A percentile compares a stretch with the other conserved stretches of the same genome.
phyloP scores from a whole-genome alignment of 2,797 vertebrate genomes.

The Anguilla anguilla region DNA sequence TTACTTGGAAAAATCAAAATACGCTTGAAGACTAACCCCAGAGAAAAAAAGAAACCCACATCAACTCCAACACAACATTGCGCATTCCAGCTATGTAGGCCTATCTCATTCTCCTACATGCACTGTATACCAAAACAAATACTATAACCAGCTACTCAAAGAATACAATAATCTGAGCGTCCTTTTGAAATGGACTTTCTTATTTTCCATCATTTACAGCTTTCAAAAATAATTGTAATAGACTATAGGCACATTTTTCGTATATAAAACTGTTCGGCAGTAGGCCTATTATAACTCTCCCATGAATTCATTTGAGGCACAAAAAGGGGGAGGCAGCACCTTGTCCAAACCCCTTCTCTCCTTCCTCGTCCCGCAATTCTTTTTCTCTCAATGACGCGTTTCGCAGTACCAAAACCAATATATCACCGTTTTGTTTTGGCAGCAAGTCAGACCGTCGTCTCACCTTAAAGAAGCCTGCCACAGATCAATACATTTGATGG shows the following conservation, averaged over 20 bases:
- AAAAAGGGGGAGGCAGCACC: background rate
- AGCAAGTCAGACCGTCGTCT: constrained; percentile 62
- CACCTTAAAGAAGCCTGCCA: constrained; percentile 86
- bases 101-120: background rate
- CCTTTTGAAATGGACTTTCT: background rate
- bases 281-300: background rate
- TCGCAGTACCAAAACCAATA: constrained; percentile 1
- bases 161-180: background rate
- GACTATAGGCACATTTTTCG: background rate
- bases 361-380: background rate
- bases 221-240: background rate
- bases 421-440: constrained; percentile 40
- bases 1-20: background rate
- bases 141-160: no score
- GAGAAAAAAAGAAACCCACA: background rate
- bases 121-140: background rate
- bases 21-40: background rate
- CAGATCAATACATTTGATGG: constrained; percentile 99
- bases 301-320: background rate
- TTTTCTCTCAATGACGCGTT: background rate
- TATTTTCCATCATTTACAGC: background rate
- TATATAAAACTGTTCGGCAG: background rate
- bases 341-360: background rate
- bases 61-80: background rate
- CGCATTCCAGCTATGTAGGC: background rate